A percentile compares a stretch with the other conserved stretches of the same genome.
Conservation (phyloP, 2,113 vertebrate genomes). For the Paralichthys olivaceus region DNA sequence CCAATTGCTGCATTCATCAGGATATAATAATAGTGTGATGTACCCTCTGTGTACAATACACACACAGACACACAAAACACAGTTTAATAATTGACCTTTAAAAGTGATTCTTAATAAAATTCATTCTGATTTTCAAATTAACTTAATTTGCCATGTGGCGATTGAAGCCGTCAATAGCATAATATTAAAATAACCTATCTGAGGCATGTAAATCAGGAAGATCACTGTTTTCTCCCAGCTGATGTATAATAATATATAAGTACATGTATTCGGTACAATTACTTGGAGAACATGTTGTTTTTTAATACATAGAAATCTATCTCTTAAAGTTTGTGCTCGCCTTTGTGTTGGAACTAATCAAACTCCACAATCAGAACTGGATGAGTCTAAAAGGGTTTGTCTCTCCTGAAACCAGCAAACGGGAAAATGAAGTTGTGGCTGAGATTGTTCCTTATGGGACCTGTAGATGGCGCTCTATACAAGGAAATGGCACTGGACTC, state of each 20-base stretch:
- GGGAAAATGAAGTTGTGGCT: slow-evolving; percentile 7
- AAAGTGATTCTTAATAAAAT: too few species aligned
- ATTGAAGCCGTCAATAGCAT: not conserved
- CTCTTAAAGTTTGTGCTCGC: not conserved
- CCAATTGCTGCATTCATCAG: slow-evolving; percentile 40
- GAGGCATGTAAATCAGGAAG: not conserved
- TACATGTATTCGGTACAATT: not conserved
- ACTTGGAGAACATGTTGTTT: not conserved
- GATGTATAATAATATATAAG: too few species aligned
- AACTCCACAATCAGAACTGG: slow-evolving; percentile 9
- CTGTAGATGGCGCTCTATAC: slow-evolving; percentile 76
- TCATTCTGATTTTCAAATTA: too few species aligned
- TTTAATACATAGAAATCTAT: not conserved
- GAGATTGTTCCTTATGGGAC: not conserved
- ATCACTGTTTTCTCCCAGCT: too few species aligned
- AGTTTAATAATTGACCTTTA: too few species aligned
- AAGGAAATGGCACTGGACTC: slow-evolving; percentile 58
- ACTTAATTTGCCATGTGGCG: too few species aligned
- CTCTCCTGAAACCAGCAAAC: slow-evolving; percentile 1
- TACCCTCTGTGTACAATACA: not conserved
- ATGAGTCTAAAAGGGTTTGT: slow-evolving; percentile 20
- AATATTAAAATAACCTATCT: not conserved
- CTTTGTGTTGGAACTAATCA: slow-evolving; percentile 2
- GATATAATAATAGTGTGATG: not conserved
- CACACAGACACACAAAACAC: slow-evolving; percentile 1